Evolutionary conservation across 2,888 invertebrate species (phyloP), one percentile per base, ranked within the genome.

Genomic region (Ernsta delagoae): DNA sequence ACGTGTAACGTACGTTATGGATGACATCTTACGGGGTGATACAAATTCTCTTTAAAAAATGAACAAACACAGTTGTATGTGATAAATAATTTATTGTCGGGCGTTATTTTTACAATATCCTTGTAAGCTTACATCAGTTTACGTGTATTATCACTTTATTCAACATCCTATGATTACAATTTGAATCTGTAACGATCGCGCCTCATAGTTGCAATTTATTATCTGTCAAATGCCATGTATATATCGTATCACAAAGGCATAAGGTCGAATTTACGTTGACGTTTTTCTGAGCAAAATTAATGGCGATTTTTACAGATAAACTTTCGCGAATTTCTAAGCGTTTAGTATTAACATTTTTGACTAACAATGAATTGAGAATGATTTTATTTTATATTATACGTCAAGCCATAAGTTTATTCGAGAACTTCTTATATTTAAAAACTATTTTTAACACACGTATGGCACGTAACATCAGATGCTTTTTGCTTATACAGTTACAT

Each of bases 41-140:
- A 31, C 72, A 78, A 45, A 16, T 50, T 16, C 6, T 8, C 16
- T 1, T 50, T 50, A 7, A 9, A 24, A 53, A 53, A 78, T 77
- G 78, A 77, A 73, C 43, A 48, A 72, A 75, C 73, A 74, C 71
- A 56, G 69, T 87, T 87, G 88, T 92, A 89, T 90, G 91, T 93
- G 94, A 93, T 94, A 93, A 94, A 93, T 94, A 94, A 93, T 94
- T 94, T 94, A 94, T 94, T 94, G 94, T 94, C 94, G 91, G 89
- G 90, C 93, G 85, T 24, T 92, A 93, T 90, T 89, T 88, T 91
- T 93, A 93, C 93, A 93, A 92, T 92, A 93, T 90, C 89, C 92
- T 91, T 88, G 88, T 89, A 88, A 85, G 85, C 84, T 84, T 90
- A 91, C 86, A 81, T 85, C 84, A 86, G 83, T 84, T 87, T 79